Percentiles rank a stretch among this genome's conserved stretches.
phyloP scores from a whole-genome alignment of 2,113 vertebrate genomes.

The Carassius carassius region DNA sequence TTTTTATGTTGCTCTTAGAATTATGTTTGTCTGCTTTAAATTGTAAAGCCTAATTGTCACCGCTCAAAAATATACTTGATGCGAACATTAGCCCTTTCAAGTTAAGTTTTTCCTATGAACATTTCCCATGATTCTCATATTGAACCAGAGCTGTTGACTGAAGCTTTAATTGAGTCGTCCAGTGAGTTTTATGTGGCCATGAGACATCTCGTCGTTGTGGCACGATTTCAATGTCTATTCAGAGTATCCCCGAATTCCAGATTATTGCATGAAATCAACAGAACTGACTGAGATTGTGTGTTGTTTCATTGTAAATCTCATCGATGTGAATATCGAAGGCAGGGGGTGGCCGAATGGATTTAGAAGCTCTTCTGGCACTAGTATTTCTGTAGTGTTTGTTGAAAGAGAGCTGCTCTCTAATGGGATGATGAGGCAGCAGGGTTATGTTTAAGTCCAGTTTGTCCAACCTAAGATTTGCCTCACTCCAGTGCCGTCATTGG shows the following conservation, averaged over 20 bases:
- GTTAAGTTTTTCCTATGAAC: not conserved
- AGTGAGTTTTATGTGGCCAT: not conserved
- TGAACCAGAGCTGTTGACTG: not conserved
- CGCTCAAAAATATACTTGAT: slow-evolving; percentile 4
- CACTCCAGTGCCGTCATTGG: slow-evolving; percentile 51
- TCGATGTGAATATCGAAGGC: slow-evolving; percentile 2
- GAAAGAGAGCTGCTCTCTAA: slow-evolving; percentile 16
- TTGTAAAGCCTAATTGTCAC: not conserved
- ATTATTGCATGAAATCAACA: slow-evolving; percentile 33
- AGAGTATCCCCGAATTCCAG: not conserved
- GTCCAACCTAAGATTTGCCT: slow-evolving; percentile 53
- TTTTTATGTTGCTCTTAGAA: not conserved
- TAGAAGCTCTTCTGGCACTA: slow-evolving; percentile 22
- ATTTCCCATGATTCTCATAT: not conserved
- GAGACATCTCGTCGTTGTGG: not conserved
- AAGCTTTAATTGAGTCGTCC: slow-evolving; percentile 24
- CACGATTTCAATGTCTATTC: slow-evolving; percentile 24
- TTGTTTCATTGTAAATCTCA: slow-evolving; percentile 18
- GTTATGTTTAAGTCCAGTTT: slow-evolving; percentile 42
- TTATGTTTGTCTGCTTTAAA: slow-evolving; percentile 12
- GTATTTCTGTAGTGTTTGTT: slow-evolving; percentile 21
- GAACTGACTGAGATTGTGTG: slow-evolving; percentile 20
- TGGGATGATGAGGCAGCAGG: slow-evolving; percentile 38
- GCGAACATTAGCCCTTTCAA: slow-evolving; percentile 8
- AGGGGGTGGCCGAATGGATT: slow-evolving; percentile 16